Percentiles rank a stretch among this genome's conserved stretches.
phyloP scores from a whole-genome alignment of 2,113 vertebrate species.

The Dasyprocta punctata region DNA sequence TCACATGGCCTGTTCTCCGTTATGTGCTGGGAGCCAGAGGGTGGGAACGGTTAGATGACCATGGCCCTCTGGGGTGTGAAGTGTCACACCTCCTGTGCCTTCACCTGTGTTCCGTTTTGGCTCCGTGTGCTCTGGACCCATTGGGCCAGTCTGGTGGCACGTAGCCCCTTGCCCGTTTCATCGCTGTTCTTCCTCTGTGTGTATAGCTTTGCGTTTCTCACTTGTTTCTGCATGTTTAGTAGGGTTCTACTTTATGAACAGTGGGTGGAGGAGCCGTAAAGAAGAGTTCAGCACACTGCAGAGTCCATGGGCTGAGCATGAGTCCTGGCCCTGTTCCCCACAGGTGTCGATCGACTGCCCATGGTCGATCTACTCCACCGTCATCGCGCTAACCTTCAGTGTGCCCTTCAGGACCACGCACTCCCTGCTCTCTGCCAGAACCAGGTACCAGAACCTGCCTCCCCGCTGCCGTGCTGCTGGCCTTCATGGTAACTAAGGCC shows the following conservation, averaged over 20 bases:
- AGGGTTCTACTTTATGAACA: background rate
- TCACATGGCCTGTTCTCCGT: background rate
- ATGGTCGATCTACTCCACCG: constrained; percentile 98
- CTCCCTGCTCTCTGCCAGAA: constrained; percentile 93
- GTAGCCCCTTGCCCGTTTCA: rapidly evolving
- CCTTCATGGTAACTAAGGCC: background rate
- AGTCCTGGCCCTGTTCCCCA: background rate
- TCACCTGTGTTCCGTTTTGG: rapidly evolving
- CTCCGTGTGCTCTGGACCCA: rapidly evolving
- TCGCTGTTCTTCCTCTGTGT: background rate
- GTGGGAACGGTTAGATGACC: background rate
- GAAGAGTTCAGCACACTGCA: no score
- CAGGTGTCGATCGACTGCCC: constrained; percentile 99
- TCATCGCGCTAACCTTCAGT: constrained; percentile 96
- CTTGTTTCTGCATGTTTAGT: background rate
- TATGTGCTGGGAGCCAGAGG: background rate
- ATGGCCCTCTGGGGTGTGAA: background rate
- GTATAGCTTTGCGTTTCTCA: background rate
- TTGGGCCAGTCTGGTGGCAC: rapidly evolving
- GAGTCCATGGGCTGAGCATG: background rate
- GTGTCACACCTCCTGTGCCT: no score
- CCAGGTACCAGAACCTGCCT: constrained; percentile 87
- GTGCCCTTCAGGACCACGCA: constrained; percentile 96
- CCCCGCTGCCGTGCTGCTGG: background rate
- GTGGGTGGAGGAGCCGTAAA: no score